These are phyloP conservation scores for Incurvaria masculella DNA, from an alignment of 2,888 invertebrate genomes.

Conservation along the genomic window DNA sequence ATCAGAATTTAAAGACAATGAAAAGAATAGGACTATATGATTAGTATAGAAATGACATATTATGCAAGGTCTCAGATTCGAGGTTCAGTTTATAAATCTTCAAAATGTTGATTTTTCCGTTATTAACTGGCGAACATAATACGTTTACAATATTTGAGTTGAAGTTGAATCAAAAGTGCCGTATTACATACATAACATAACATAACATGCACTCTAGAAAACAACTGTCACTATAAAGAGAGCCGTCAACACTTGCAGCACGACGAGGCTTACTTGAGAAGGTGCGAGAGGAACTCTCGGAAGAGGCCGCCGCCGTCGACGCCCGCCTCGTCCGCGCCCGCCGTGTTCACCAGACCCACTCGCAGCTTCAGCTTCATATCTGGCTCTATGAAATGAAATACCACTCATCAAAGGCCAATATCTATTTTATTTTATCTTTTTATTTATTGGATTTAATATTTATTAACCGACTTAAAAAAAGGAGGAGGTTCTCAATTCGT, in stretches of 20 bases:
- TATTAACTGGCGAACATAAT: too few relatives aligned
- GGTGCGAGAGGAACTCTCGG: constrained; percentile 90
- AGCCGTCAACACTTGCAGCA: too few relatives aligned
- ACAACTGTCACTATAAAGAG: not conserved
- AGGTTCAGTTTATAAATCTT: too few relatives aligned
- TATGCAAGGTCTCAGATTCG: not conserved
- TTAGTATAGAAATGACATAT: not conserved
- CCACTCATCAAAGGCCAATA: too few relatives aligned
- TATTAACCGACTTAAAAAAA: too few relatives aligned
- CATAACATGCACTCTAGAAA: not conserved
- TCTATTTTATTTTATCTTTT: too few relatives aligned
- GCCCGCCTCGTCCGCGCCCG: constrained; percentile 92
- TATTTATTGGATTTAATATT: too few relatives aligned
- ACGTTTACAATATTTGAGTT: too few relatives aligned
- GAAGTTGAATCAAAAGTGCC: too few relatives aligned
- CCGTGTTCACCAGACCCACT: constrained; percentile 86
- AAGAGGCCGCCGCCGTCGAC: constrained; percentile 98
- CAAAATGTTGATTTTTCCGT: too few relatives aligned
- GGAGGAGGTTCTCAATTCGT: too few relatives aligned
- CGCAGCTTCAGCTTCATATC: constrained; percentile 82
- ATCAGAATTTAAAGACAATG: not conserved
- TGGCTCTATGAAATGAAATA: constrained; percentile 64
- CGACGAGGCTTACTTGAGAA: constrained; percentile 64
- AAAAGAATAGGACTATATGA: not conserved
- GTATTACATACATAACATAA: too few relatives aligned